These are phyloP conservation scores for Lasioglossum pauxillum DNA, from an alignment of 2,888 invertebrate genomes.

Conservation along the genomic window DNA sequence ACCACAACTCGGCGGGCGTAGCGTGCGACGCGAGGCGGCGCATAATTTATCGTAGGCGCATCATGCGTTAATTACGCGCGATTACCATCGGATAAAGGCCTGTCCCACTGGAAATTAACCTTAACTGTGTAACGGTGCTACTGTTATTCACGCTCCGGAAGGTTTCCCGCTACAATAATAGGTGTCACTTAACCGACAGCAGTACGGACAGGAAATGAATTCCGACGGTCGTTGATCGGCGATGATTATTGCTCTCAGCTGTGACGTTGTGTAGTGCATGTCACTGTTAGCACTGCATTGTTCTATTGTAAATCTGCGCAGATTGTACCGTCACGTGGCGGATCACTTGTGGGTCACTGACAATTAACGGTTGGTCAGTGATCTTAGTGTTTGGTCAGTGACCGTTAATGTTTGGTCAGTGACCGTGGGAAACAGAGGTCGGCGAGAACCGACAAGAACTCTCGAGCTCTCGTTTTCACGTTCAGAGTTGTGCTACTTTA, in stretches of 20 bases:
- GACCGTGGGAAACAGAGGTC: no score
- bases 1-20: not conserved
- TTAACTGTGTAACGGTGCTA: constrained; percentile 16
- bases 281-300: not conserved
- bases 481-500: no score
- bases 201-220: not conserved
- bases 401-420: no score
- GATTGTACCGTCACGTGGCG: not conserved
- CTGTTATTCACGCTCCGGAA: constrained; percentile 24
- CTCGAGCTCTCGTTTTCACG: no score
- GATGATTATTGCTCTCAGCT: not conserved
- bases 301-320: not conserved
- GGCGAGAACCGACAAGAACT: no score
- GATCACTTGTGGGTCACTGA: not conserved
- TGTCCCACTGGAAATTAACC: constrained; percentile 33
- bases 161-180: not conserved
- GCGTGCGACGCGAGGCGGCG: constrained; percentile 24
- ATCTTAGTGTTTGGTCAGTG: no score
- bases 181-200: constrained; percentile 3
- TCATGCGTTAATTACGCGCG: constrained; percentile 44
- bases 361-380: no score
- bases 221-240: not conserved
- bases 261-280: not conserved
- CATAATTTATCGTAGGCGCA: constrained; percentile 37
- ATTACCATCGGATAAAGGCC: constrained; percentile 41